These are phyloP conservation scores for Tragelaphus scriptus DNA, from an alignment of 2,113 vertebrate species.

Conservation along the genomic window DNA sequence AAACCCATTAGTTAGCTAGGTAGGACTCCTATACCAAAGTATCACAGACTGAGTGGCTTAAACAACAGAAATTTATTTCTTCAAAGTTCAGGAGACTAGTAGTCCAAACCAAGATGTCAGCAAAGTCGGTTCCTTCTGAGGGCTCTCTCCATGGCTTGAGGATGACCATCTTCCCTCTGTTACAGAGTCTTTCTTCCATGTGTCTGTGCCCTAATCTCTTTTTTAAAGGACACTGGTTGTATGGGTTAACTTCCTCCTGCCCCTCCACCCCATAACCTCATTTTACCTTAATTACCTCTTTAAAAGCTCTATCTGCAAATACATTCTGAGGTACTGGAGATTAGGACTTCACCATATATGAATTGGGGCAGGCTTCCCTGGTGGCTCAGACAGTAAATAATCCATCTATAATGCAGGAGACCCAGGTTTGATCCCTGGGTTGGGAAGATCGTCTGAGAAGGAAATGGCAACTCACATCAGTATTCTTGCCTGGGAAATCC, in stretches of 20 bases:
- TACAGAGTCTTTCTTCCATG: not conserved
- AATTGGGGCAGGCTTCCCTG: not conserved
- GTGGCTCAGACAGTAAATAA: not conserved
- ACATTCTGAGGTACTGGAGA: not conserved
- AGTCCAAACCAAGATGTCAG: not conserved
- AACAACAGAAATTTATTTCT: not conserved
- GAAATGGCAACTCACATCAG: not conserved
- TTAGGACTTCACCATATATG: not conserved
- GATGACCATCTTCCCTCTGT: not conserved
- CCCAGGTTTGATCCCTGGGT: not conserved
- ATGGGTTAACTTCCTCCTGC: not conserved
- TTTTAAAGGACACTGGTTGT: not conserved
- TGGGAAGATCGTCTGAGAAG: not conserved
- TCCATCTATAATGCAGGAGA: not conserved
- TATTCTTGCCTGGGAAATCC: not conserved
- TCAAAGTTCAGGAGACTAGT: not conserved
- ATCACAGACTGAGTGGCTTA: not conserved
- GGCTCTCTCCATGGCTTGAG: not conserved
- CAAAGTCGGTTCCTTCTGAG: not conserved
- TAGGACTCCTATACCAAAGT: not conserved
- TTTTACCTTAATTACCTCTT: not conserved
- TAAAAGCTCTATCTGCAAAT: not conserved
- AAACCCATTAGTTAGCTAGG: not conserved
- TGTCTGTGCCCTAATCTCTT: not conserved
- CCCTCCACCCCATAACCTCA: not conserved